Evolutionary conservation across 1,140 invertebrate genomes (phyloP).

Genomic region (Pseudomyrmex gracilis): DNA sequence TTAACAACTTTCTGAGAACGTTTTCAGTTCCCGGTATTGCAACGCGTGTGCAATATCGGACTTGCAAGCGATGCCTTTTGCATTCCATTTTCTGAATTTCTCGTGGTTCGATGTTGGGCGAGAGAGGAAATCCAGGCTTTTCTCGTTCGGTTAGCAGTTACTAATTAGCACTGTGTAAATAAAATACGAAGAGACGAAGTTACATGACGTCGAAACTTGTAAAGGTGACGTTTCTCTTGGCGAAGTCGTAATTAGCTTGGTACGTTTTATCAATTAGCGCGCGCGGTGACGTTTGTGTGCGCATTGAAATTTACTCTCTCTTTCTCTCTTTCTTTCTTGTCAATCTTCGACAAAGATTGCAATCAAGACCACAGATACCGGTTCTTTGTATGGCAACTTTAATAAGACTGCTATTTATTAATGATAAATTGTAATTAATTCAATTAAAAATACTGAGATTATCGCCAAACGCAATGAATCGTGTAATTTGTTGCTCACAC

Average conservation of each 20-base stretch:
- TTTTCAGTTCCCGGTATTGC: background rate
- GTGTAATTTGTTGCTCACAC: too few relatives aligned
- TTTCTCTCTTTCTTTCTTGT: too few relatives aligned
- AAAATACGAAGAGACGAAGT: constrained; percentile 15
- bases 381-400: too few relatives aligned
- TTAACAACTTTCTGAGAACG: constrained; percentile 27
- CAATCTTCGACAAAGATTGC: too few relatives aligned
- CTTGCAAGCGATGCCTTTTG: constrained; percentile 43
- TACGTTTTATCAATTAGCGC: constrained; percentile 27
- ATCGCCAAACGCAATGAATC: too few relatives aligned
- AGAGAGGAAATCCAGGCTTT: background rate
- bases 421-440: too few relatives aligned
- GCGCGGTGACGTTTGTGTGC: background rate
- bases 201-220: constrained; percentile 13
- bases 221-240: constrained; percentile 15
- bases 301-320: background rate
- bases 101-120: constrained; percentile 21
- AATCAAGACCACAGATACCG: too few relatives aligned
- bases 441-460: too few relatives aligned
- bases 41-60: constrained; percentile 30
- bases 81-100: constrained; percentile 29
- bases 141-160: background rate
- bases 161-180: constrained; percentile 47
- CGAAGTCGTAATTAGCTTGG: constrained; percentile 44
- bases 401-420: too few relatives aligned